Base-by-base conservation (phyloP, 2,113 vertebrate species). In the Percopsis transmontana region DNA sequence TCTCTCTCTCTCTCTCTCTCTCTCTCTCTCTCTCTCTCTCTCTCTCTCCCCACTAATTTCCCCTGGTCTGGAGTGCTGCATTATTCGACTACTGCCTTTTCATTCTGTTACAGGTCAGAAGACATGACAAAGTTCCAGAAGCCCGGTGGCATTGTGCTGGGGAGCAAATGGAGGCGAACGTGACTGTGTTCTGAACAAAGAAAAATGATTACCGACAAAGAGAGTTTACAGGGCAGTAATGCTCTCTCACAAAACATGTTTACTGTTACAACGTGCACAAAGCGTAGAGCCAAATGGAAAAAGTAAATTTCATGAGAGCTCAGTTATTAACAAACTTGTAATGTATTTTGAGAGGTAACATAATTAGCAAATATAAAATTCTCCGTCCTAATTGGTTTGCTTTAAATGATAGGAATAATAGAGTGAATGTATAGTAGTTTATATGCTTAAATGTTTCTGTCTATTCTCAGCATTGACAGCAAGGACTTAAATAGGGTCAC, bases 61-160 rank as follows among this genome's bases (percentile, higher is more conserved):
- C 58, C 24, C 66, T 7, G 70, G 21, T 78, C 66, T 75, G 59
- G 74, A 79, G 79, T 76, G 82, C 80, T 66, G 78, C 81, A 62
- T 69, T 67, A 51, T 14, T 64, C 67, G 68, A 63, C 59, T 73
- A 62, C 59, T 66, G 68, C 74, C 68, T 79, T 78, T 83, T 78
- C 64, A 72, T 82, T 82, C 79, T 64, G 68, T 90, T 81, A 85
- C 82, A 87, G 89, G 89, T 88, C 86, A 86, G 62, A 77, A 86
- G 70, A 83, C 68, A 83, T 82, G 80, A 81, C 70, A 72, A 82
- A 85, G 73, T 84, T 88, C 76, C 76, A 82, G 57, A 77, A 79
- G 79, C 47, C 65, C 56, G 54, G 62, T 72, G 68, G 81, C 68
- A 19, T 24, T 52, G 47, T 47, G 72, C 27, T 10, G 18, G 55